phyloP scores from a whole-genome alignment of 2,797 vertebrate species.

The Echeneis naucrates region DNA sequence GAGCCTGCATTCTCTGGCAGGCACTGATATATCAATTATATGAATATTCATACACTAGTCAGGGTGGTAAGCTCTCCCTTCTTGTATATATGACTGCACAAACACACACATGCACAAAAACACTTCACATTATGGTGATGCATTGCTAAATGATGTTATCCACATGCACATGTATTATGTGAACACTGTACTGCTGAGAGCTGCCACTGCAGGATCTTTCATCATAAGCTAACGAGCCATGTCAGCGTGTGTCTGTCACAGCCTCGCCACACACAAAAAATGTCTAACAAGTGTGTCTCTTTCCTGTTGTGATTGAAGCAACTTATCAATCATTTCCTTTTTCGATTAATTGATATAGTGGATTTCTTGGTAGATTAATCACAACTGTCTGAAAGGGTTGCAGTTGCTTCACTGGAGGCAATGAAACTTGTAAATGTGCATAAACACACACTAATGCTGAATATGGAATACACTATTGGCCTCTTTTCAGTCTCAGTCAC shows the following conservation, averaged over 20 bases:
- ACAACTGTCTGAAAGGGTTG: constrained; percentile 45
- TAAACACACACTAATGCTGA: neutral
- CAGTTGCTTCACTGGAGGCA: constrained; percentile 21
- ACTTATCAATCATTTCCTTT: constrained; percentile 71
- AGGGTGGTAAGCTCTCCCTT: constrained; percentile 57
- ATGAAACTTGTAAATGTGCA: constrained; percentile 8
- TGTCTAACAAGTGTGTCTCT: constrained; percentile 12
- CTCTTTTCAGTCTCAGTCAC: no score
- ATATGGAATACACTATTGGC: neutral
- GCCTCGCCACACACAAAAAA: neutral
- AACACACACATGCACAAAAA: neutral
- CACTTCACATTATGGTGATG: constrained; percentile 4
- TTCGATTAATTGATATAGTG: constrained; percentile 62
- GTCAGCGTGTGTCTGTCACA: constrained; percentile 39
- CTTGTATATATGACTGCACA: constrained; percentile 15
- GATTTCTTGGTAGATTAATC: constrained; percentile 67
- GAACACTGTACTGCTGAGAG: constrained; percentile 35
- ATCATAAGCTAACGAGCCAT: constrained; percentile 41
- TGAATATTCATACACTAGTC: constrained; percentile 78
- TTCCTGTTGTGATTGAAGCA: constrained; percentile 52
- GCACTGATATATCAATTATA: constrained; percentile 69
- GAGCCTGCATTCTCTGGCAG: constrained; percentile 65
- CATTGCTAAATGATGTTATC: constrained; percentile 38
- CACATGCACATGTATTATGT: constrained; percentile 26
- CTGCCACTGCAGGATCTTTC: constrained; percentile 44